Evolutionary conservation across 2,888 invertebrate species (phyloP).

Genomic region (Ochropacha duplaris): DNA sequence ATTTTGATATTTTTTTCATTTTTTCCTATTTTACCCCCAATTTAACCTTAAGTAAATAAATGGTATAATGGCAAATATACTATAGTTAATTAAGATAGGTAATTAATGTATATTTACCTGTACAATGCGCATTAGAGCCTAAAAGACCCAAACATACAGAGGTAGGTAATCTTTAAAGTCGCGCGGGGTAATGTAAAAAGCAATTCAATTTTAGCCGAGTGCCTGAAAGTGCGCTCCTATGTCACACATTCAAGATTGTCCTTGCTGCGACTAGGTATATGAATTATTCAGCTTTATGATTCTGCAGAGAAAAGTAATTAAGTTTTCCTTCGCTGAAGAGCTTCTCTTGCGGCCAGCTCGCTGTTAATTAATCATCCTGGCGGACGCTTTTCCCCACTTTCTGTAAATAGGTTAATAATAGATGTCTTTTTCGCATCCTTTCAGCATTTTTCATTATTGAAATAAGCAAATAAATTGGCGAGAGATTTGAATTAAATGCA

Average conservation of each 20-base stretch:
- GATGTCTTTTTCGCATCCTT: conserved; percentile 66
- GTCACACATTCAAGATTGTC: conserved; percentile 49
- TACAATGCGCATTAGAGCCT: not conserved
- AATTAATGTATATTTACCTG: no score
- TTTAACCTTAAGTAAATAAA: no score
- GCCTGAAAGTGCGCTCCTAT: conserved; percentile 32
- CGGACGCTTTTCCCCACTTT: conserved; percentile 61
- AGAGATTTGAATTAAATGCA: conserved; percentile 47
- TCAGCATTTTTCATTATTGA: conserved; percentile 61
- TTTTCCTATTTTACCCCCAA: no score
- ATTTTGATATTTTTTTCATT: no score
- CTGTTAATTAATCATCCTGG: conserved; percentile 73
- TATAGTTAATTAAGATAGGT: no score
- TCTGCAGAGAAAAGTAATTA: conserved; percentile 74
- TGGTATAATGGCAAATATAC: no score
- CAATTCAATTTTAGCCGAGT: conserved; percentile 53
- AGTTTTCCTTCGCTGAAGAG: conserved; percentile 61
- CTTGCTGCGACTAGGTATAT: conserved; percentile 53
- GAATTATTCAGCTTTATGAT: conserved; percentile 73
- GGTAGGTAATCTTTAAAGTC: conserved; percentile 27
- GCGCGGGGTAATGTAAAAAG: conserved; percentile 29
- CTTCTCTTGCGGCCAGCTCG: conserved; percentile 61
- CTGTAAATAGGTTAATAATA: conserved; percentile 69
- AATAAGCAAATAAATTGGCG: conserved; percentile 57
- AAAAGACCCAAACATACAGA: conserved; percentile 8